phyloP scores from a whole-genome alignment of 2,113 vertebrate genomes.

The Serilophus lunatus region DNA sequence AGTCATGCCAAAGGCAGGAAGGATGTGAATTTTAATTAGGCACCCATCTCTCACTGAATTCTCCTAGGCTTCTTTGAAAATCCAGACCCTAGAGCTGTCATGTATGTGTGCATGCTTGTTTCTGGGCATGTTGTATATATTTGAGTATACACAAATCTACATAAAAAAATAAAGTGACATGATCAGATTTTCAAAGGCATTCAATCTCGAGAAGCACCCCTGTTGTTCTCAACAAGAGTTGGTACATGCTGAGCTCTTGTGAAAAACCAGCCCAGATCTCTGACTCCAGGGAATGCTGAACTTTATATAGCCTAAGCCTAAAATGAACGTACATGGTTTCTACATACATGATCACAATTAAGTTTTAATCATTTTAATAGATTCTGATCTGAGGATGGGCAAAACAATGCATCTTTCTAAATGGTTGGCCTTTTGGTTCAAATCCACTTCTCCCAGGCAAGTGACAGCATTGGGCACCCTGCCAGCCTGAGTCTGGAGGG shows the following conservation, averaged over 20 bases:
- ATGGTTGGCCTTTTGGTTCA: neutral
- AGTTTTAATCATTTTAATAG: neutral
- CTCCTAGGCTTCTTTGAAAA: conserved; percentile 16
- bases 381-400: neutral
- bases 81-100: conserved; percentile 25
- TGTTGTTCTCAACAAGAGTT: neutral
- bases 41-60: conserved; percentile 33
- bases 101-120: neutral
- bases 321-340: neutral
- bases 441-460: neutral
- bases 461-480: neutral
- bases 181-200: conserved; percentile 36
- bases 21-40: conserved; percentile 47
- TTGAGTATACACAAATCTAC: conserved; percentile 39
- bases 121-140: neutral
- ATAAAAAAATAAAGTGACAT: conserved; percentile 58
- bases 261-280: conserved; percentile 7
- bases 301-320: neutral
- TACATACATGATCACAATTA: neutral
- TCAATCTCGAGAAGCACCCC: neutral
- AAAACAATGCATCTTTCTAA: conserved; percentile 1
- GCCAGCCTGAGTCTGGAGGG: neutral
- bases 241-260: neutral
- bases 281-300: neutral
- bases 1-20: conserved; percentile 18